phyloP scores from a whole-genome alignment of 2,888 invertebrate species.

The Petrophora chlorosata region DNA sequence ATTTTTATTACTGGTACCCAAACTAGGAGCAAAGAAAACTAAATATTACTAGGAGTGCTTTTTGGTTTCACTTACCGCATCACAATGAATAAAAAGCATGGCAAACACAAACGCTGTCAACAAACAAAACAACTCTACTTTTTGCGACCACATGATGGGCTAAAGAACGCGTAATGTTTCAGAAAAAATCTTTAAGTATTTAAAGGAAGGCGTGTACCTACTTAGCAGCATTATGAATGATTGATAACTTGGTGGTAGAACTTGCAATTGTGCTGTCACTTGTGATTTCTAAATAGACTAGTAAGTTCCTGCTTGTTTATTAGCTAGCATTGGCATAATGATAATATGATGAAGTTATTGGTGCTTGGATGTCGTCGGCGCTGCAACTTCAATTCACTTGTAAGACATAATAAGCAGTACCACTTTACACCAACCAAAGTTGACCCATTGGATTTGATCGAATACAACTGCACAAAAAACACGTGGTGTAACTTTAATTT shows the following conservation, averaged over 20 bases:
- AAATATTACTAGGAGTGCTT: too few relatives aligned
- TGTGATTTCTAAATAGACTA: conserved; percentile 9
- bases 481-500: too few relatives aligned
- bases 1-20: too few relatives aligned
- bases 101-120: conserved; percentile 33
- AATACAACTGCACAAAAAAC: too few relatives aligned
- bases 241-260: conserved; percentile 46
- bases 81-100: conserved; percentile 21
- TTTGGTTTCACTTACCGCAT: conserved; percentile 58
- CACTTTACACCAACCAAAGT: too few relatives aligned
- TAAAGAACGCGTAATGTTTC: conserved; percentile 23
- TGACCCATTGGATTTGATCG: too few relatives aligned
- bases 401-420: too few relatives aligned
- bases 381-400: too few relatives aligned
- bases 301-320: not conserved
- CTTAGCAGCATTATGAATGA: conserved; percentile 45
- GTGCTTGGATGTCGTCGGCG: too few relatives aligned
- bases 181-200: conserved; percentile 39
- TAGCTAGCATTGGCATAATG: not conserved
- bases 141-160: conserved; percentile 42
- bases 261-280: conserved; percentile 41
- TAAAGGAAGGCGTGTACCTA: conserved; percentile 45
- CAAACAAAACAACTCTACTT: conserved; percentile 27
- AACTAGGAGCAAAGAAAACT: too few relatives aligned
- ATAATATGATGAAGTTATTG: not conserved